Conservation (phyloP, 2,888 invertebrate species). For the Ophioninae sp. region DNA sequence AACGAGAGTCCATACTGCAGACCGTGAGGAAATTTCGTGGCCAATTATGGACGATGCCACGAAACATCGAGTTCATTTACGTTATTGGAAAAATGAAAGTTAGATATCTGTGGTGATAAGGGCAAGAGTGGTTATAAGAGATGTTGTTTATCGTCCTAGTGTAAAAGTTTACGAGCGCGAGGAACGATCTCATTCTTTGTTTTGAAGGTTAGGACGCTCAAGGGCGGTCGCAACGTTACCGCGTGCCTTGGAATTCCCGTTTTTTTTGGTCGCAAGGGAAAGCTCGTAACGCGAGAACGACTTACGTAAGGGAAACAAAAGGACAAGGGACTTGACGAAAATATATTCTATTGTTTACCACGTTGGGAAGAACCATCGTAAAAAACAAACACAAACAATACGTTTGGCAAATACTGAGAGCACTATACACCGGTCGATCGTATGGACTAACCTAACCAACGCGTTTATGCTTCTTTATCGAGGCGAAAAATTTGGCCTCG, state of each 20-base stretch:
- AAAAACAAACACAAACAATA: conserved; percentile 64
- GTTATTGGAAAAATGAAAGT: background rate
- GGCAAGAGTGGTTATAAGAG: background rate
- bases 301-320: conserved; percentile 8
- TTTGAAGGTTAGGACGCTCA: conserved; percentile 49
- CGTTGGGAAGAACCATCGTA: conserved; percentile 66
- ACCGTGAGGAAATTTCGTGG: background rate
- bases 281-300: background rate
- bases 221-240: conserved; percentile 21
- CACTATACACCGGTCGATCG: conserved; percentile 66
- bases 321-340: background rate
- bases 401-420: conserved; percentile 46
- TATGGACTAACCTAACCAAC: conserved; percentile 65
- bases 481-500: background rate
- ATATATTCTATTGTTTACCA: conserved; percentile 63
- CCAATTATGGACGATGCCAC: background rate
- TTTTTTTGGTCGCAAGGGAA: background rate
- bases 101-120: background rate
- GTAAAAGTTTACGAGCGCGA: conserved; percentile 8
- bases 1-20: background rate
- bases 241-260: conserved; percentile 15
- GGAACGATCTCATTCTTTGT: conserved; percentile 8
- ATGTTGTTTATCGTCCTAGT: no score
- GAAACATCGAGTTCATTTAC: background rate
- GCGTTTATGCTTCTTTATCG: conserved; percentile 33